phyloP scores from a whole-genome alignment of 2,113 vertebrate species.

The Psettodes erumei region DNA sequence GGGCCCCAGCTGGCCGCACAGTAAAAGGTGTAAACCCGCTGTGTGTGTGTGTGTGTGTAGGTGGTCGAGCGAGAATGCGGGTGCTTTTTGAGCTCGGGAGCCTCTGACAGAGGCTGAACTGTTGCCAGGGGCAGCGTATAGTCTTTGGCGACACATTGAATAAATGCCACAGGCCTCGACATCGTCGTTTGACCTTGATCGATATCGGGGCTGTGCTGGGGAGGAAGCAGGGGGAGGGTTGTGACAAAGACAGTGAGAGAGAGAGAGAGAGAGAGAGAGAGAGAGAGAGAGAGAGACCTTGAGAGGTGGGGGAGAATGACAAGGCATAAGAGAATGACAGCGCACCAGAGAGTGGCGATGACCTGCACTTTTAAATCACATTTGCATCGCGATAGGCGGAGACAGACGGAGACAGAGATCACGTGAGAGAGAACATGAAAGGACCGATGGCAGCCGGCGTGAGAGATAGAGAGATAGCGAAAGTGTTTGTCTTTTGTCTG shows the following conservation, averaged over 20 bases:
- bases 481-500: constrained; percentile 52
- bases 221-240: neutral
- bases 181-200: constrained; percentile 57
- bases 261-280: neutral
- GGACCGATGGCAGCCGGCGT: neutral
- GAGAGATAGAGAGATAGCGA: constrained; percentile 31
- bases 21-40: constrained; percentile 49
- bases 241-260: constrained; percentile 4
- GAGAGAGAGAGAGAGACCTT: constrained; percentile 1
- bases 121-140: constrained; percentile 3
- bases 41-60: neutral
- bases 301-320: neutral
- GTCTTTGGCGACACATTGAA: constrained; percentile 50
- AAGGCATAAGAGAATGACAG: neutral
- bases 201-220: constrained; percentile 25
- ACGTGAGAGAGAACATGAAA: neutral
- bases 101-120: neutral
- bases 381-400: neutral
- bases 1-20: constrained; percentile 69
- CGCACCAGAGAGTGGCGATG: neutral
- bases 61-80: neutral
- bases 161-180: constrained; percentile 54
- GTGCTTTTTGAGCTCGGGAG: neutral
- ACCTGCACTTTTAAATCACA: neutral
- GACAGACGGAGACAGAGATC: constrained; percentile 6